Base-by-base conservation (phyloP, 2,888 invertebrate genomes). In the Meteorus colon region DNA sequence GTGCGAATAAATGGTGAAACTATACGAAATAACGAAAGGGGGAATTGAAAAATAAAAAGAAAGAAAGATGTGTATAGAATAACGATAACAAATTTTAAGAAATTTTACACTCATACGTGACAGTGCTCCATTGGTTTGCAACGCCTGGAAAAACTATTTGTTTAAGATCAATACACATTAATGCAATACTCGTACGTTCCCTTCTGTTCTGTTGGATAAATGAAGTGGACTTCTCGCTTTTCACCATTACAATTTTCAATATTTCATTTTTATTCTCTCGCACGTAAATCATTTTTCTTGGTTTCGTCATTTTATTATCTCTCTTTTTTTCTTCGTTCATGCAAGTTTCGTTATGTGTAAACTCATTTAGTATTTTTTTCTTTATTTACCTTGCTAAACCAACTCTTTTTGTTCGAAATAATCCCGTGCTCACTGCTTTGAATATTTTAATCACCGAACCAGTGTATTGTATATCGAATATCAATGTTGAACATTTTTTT, bases 251-350 rank as follows among this genome's bases (percentile, higher is more conserved):
- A 74, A 74, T 60, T 29, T 74, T 31, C 16, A 34, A 37, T 24
- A 34, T 45, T 27, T 74, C 67, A 60, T 63, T 78, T 45, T 60
- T 67, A 24, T 60, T 67, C 37, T 74, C 72, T 68, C 19, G 14
- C 51, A 51, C 55, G 65, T 72, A 45, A 63, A 63, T 74, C 76
- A 48, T 66, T 48, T 75, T 4, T 48, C 45, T 45, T 66, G 71
- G 76, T 79, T 73, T 80, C 78, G 62, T 71, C 67, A 68, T 78
- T 81, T 82, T 80, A 79, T 82, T 82, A 82, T 63, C 79, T 77
- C 77, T 74, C 73, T 67, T 37, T 76, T 69, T 37, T 75, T 76
- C 73, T 76, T 76, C 31, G 48, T 80, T 63, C 77, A 12, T 55
- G 3, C n/a, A 41, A 5, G 12, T 12, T 12, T 10, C 2, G 5